Evolutionary conservation across 2,888 invertebrate species (phyloP), one percentile per base, ranked within the genome.

Genomic region (Cremastinae sp.): DNA sequence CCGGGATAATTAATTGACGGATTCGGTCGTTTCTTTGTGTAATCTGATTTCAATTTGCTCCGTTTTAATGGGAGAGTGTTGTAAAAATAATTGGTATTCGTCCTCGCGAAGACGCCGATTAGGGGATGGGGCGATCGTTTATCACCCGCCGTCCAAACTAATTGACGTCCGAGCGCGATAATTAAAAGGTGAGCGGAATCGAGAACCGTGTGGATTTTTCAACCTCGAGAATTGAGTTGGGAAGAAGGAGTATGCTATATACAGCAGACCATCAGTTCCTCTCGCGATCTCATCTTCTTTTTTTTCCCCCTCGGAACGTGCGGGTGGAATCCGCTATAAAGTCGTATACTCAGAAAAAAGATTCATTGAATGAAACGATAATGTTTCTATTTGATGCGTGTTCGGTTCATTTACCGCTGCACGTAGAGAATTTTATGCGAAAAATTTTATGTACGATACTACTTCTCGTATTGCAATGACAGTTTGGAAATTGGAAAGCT

Each of bases 161-260:
- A 75, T 75, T 75, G 75, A 75, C 75, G 75, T 71, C 71, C 75
- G 75, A 71, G 66, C 71, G 70, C 71, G 71, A 71, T 75, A 75
- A 75, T 75, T 75, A 75, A 75, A 71, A 75, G 75, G 61, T 53
- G 71, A 75, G 75, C 71, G 75, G 66, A 75, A 75, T 71, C 66
- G 66, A 75, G 75, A 71, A 71, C 49, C 71, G 41, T 56, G 61
- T 22, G 18, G 61, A 54, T 45, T 59, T 53, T 61, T 54, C 14
- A 34, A 22, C 18, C 8, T 41, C 47, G 56, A 14, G 56, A 41
- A 53, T 47, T 38, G 14, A 10, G 34, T 62, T 14, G 45, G 20
- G 36, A 22, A 22, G 49, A n/a, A n/a, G 12, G n/a, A 38, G 49
- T 51, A 2, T 38, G 3, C 38, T 36, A n/a, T n/a, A n/a, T n/a